Evolutionary conservation across 2,888 invertebrate species (phyloP), one percentile per base, ranked within the genome.

Genomic region (Scrobipalpa atriplicella): DNA sequence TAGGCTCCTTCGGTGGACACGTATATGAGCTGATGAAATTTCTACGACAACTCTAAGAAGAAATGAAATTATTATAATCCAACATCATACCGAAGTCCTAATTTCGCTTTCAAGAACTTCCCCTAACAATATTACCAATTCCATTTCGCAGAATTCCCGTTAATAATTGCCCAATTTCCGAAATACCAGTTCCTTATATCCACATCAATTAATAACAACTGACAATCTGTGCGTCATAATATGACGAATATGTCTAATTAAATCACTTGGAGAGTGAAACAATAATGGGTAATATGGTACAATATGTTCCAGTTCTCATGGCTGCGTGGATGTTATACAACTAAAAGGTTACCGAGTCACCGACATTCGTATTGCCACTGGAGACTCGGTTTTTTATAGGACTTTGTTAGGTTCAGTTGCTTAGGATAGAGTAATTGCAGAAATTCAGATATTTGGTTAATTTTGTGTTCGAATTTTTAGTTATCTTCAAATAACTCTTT

Each of bases 201-300:
- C 8, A 60, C 54, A 36, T 5, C 36, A 36, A 60, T 60, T 60
- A 21, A 54, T 21, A 54, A 54, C 54, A 54, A 9, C 47, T n/a
- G 47, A 7, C 47, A 47, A n/a, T 29, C 29, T 29, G 29, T 29
- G 5, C 29, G 29, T 29, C 29, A 29, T 29, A 29, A 29, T 58
- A 58, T 36, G 58, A 58, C 58, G 58, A 58, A 58, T 58, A 38
- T 38, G 8, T 58, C 38, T 36, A 58, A 58, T 58, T 58, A 58
- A 16, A 16, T 58, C 58, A 58, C 43, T 29, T 51, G 13, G 39
- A 62, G n/a, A 5, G 13, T 6, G 58, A 36, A n/a, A 58, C 36
- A 52, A 9, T 52, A 21, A 19, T 52, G 52, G n/a, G 52, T 52
- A 52, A 19, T 21, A 13, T 52, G 16, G 16, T 16, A 52, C 52